Percentiles rank a stretch among this genome's conserved stretches.
phyloP scores from a whole-genome alignment of 2,888 invertebrate genomes.

The Boloria selene region DNA sequence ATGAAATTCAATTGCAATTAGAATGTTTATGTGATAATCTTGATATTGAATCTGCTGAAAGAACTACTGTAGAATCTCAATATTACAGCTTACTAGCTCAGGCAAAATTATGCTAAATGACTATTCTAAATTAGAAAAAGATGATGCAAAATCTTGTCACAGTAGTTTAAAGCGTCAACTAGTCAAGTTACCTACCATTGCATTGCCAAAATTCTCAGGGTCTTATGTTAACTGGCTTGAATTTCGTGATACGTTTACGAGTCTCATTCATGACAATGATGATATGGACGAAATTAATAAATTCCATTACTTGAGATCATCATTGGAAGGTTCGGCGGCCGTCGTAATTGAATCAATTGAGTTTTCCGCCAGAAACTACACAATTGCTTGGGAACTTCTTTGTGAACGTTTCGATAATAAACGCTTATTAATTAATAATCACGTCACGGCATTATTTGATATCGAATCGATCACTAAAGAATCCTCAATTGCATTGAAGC shows the following conservation, averaged over 20 bases:
- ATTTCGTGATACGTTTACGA: not conserved
- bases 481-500: no score
- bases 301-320: not conserved
- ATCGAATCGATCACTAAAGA: no score
- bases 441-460: no score
- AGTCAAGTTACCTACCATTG: not conserved
- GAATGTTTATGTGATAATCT: not conserved
- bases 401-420: no score
- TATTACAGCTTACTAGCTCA: not conserved
- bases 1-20: no score
- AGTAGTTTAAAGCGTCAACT: not conserved
- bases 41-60: not conserved
- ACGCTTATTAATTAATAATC: no score
- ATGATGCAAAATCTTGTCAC: not conserved
- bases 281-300: conserved; percentile 5
- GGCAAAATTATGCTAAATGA: not conserved
- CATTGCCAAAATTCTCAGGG: not conserved
- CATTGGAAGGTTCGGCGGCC: not conserved
- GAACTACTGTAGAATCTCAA: not conserved
- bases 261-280: not conserved
- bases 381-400: no score
- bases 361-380: no score
- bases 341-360: not conserved
- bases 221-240: conserved; percentile 1
- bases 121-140: not conserved